These are phyloP conservation scores for Mus minutoides DNA, from an alignment of 2,797 vertebrate genomes.

Conservation along the genomic window DNA sequence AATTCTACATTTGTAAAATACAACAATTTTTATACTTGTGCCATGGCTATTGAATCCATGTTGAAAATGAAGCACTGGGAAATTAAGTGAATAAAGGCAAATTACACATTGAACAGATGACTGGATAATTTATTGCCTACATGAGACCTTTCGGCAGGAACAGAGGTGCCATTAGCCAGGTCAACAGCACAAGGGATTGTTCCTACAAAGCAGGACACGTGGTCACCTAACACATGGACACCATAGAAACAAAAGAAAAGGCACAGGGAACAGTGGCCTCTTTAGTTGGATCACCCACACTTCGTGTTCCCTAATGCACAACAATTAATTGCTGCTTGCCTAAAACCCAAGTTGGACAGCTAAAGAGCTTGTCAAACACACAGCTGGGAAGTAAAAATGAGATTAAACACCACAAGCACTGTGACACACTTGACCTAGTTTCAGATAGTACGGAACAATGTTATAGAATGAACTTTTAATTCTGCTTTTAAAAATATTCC, in stretches of 20 bases:
- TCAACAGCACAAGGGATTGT: not conserved
- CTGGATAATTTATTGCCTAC: slow-evolving; percentile 12
- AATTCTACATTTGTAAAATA: slow-evolving; percentile 41
- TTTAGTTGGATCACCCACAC: not conserved
- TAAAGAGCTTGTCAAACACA: not conserved
- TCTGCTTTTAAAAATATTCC: not conserved
- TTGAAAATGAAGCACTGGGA: slow-evolving; percentile 46
- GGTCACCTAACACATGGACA: too few species aligned
- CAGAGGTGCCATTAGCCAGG: not conserved
- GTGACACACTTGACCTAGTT: not conserved
- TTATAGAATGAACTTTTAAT: not conserved
- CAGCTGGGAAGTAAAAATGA: slow-evolving; percentile 5
- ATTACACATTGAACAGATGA: not conserved
- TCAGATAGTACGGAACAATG: not conserved
- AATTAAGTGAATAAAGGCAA: slow-evolving; percentile 50
- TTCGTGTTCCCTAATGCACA: not conserved
- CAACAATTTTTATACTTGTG: slow-evolving; percentile 26
- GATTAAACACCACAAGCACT: not conserved
- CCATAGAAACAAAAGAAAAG: not conserved
- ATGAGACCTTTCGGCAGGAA: not conserved
- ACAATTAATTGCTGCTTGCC: not conserved
- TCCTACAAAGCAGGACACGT: not conserved
- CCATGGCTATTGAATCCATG: not conserved
- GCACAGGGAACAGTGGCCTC: not conserved
- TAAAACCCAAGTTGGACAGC: not conserved